Base-by-base conservation (phyloP, 2,797 vertebrate species). In the Hoplostethus mediterraneus region DNA sequence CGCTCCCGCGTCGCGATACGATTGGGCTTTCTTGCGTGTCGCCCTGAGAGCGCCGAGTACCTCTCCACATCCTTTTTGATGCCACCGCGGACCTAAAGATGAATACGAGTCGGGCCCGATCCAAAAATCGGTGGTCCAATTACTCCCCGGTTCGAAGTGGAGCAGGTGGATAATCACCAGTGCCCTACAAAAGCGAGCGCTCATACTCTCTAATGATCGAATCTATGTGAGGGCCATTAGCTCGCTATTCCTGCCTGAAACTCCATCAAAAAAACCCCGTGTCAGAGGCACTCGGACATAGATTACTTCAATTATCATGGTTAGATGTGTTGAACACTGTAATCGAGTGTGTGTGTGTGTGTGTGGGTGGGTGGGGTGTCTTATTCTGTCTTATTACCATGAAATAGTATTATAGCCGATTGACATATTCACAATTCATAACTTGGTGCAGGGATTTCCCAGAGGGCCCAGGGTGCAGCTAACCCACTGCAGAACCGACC, bases 121-220 rank as follows among this genome's bases (percentile, higher is more conserved):
- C 76, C 73, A 81, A 86, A 33, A 1, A 91, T 81, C 80, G 66
- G 73, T 70, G 65, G 67, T 63, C 55, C 65, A 65, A 53, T 83
- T 86, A 82, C 72, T 68, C 64, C 71, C 61, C 2, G 0, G 52
- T 72, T 84, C 54, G 79, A 63, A 84, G 74, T 57, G 79, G 78
- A 81, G 82, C 82, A 85, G 87, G 82, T 85, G 79, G 83, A 87
- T 93, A 88, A 92, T 86, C 79, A 84, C 68, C 68, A 33, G 57
- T 16, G 9, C 53, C 65, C 56, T 31, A 72, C 78, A 84, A 81
- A 87, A 81, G 84, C 65, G 74, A 73, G 76, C 79, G 64, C 82
- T 83, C 72, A 82, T 85, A 86, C 74, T 66, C 63, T 67, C 42
- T 85, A 81, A 89, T 89, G 86, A 87, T 89, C 68, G 72, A 64